These are phyloP conservation scores for Elephas maximus DNA, from an alignment of 2,113 vertebrate species.

Conservation along the genomic window DNA sequence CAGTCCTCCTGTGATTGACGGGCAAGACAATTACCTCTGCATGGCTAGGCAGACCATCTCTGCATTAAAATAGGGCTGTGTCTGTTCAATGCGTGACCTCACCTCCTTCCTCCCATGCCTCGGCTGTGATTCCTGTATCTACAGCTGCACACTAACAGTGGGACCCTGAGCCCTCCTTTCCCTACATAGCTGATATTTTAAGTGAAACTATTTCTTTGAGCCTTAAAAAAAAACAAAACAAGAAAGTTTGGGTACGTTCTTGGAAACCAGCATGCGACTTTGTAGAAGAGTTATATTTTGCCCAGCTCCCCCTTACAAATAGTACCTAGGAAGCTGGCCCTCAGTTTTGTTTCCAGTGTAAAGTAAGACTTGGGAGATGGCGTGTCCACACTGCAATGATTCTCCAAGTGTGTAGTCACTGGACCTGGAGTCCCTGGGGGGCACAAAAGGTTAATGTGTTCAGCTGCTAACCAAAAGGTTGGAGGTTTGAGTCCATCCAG, in stretches of 20 bases:
- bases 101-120: not conserved
- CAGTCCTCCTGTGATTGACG: conserved; percentile 63
- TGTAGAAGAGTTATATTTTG: not conserved
- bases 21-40: conserved; percentile 67
- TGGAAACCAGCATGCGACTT: not conserved
- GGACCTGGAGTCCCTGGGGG: not conserved
- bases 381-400: too few species aligned
- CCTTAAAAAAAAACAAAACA: not conserved
- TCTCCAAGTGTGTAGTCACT: not conserved
- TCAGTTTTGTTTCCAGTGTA: too few species aligned
- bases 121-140: not conserved
- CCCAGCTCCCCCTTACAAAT: not conserved
- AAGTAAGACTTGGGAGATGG: not conserved
- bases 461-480: not conserved
- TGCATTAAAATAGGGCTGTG: conserved; percentile 58
- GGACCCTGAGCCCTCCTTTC: not conserved
- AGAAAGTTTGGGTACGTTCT: not conserved
- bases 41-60: not conserved
- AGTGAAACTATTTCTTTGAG: not conserved
- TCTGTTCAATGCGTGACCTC: not conserved
- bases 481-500: not conserved
- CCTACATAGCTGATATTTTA: not conserved
- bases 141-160: not conserved
- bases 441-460: not conserved
- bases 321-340: not conserved